Base-by-base conservation (phyloP, 2,888 invertebrate species). In the Drosophila subquinaria region DNA sequence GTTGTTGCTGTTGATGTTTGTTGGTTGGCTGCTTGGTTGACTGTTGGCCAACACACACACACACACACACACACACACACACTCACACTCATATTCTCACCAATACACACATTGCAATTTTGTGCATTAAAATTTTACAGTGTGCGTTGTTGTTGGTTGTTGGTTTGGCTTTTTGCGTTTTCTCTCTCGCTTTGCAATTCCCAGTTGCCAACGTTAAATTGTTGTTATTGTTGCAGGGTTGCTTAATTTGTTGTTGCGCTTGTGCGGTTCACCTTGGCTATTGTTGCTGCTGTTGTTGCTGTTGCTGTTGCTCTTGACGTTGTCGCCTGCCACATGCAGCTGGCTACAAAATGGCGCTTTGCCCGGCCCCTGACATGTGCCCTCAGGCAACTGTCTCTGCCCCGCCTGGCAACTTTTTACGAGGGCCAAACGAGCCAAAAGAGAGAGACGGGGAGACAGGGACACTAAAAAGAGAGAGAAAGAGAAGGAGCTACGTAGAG, bases 91-190 rank as follows among this genome's bases (percentile, higher is more conserved):
- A 48, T 69, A 74, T 53, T n/a, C 51, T 27, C 27, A 27, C 33
- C 13, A 33, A 53, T 30, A 73, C 42, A 65, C 73, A 76, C 48
- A 48, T 69, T 73, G 57, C 60, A 71, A 48, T 81, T 81, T 81
- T 75, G 75, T 79, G 82, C 87, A 87, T 87, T 84, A 84, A 87
- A 84, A 73, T 84, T 84, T 87, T 75, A 84, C 87, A 83, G 84
- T 66, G 51, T 52, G 62, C 38, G 48, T 70, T 73, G 76, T 68
- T 76, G 76, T 73, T 75, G 82, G 72, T 75, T 71, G 66, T 84
- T 82, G n/a, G n/a, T n/a, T 86, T 81, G 82, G 82, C 81, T 78
- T 80, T 85, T 81, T 43, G 55, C 63, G 72, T 59, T 76, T 76
- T 81, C 69, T 53, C 63, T 64, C 64, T 66, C 57, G 51, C 57